A percentile compares a stretch with the other conserved stretches of the same genome.
phyloP scores from a whole-genome alignment of 1,140 invertebrate genomes.

The Drosophila ironensis region DNA sequence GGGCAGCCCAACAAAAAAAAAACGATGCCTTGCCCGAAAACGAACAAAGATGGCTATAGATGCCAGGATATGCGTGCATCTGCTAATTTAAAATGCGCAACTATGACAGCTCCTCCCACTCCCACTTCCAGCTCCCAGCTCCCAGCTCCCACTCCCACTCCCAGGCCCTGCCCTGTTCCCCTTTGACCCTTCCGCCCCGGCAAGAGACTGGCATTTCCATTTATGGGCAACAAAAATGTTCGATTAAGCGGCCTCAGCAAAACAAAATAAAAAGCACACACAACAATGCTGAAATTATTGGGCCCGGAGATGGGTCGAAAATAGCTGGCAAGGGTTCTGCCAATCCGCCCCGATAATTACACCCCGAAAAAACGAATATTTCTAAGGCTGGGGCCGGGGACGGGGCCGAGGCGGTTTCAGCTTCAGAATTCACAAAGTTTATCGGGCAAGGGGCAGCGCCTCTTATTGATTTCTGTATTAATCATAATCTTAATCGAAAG shows the following conservation, averaged over 20 bases:
- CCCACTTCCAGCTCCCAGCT: not conserved
- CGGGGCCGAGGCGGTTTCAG: not conserved
- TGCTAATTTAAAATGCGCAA: conserved; percentile 79
- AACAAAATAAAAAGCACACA: not conserved
- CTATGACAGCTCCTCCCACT: conserved; percentile 40
- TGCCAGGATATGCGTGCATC: not conserved
- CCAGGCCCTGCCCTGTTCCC: not conserved
- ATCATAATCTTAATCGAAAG: no score
- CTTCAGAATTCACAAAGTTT: no score
- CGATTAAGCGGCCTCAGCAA: conserved; percentile 63
- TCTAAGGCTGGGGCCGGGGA: no score
- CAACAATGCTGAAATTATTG: no score
- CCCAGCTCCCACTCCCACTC: not conserved
- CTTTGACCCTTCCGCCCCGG: not conserved
- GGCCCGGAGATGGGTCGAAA: not conserved
- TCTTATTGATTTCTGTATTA: no score
- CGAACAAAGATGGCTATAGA: conserved; percentile 44
- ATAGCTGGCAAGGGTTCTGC: not conserved
- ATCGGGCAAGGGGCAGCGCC: no score
- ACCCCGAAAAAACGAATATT: no score
- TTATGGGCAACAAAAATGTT: conserved; percentile 77
- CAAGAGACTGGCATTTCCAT: conserved; percentile 49
- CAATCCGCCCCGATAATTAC: no score
- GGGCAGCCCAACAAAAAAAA: conserved; percentile 27
- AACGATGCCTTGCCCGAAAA: conserved; percentile 30